Base-by-base conservation (phyloP, 30 jellyfish, hydroid and myxozoan genomes). In the Hydractinia symbiolongicarpus region DNA sequence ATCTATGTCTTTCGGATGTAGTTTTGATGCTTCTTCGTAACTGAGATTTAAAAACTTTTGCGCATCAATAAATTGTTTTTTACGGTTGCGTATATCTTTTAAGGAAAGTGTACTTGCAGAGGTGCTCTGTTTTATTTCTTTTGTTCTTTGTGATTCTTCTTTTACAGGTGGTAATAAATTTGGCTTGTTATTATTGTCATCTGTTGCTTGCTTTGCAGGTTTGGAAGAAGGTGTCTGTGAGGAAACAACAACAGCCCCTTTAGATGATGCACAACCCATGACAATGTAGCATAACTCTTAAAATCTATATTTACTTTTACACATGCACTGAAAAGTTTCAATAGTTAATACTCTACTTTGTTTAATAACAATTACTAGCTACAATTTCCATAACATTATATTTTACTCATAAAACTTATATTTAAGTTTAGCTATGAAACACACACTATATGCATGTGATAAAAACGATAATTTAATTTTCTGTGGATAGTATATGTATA, bases 1-100 rank as follows among this genome's bases (percentile, higher is more conserved):
- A 9, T 81, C 89, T 8, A 94, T 93, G 67, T 77, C 79, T 57
- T 83, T 56, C 16, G 96, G 95, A 50, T 66, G 73, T 30, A 54
- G 74, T 81, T 54, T 68, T 54, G 86, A 55, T 9, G 86, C 86
- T 60, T 67, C 89, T 51, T 81, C 89, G 67, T 81, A 81, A 10
- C 67, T 50, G 54, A 72, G 50, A 68, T 53, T 87, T 50, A 55
- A 40, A 75, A 75, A 55, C 50, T 55, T 64, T 64, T 64, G 19
- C 19, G 74, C 19, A 64, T 71, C 56, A 71, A 20, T 20, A 30
- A 14, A 71, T 55, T 71, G 60, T 5, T 14, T 50, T 55, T 50
- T 71, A 50, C 54, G 51, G 4, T 30, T 30, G 56, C 40, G 74
- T 30, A 30, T 30, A 20, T 50, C 77, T 14, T 8, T n/a, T 11